Percentiles rank a stretch among this genome's conserved stretches.
These are phyloP conservation scores for Bothrops jararaca DNA, from an alignment of 2,113 vertebrate species.

Conservation along the genomic window DNA sequence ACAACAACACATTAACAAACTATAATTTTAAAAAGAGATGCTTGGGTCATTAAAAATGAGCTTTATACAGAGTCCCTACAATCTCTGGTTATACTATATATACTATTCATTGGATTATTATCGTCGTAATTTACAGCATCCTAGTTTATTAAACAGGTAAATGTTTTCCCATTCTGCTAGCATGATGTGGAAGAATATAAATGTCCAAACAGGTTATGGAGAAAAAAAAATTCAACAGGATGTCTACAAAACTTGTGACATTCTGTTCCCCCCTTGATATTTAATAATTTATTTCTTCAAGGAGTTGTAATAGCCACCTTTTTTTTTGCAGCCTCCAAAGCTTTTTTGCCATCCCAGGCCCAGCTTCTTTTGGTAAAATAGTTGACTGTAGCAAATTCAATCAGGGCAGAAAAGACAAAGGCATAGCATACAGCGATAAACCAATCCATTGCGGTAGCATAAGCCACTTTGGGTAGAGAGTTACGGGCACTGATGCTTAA, in stretches of 20 bases:
- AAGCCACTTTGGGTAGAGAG: conserved; percentile 96
- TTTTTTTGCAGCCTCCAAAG: conserved; percentile 89
- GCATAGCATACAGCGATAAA: conserved; percentile 98
- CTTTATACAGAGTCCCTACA: neutral
- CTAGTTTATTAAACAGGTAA: neutral
- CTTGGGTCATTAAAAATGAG: neutral
- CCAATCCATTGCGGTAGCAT: conserved; percentile 99
- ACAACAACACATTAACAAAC: conserved; percentile 15
- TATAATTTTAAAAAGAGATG: conserved; percentile 1
- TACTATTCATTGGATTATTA: neutral
- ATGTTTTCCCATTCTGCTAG: neutral
- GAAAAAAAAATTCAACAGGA: neutral
- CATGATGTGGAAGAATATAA: neutral
- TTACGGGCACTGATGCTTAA: conserved; percentile 96
- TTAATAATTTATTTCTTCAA: conserved; percentile 16
- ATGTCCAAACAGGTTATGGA: neutral
- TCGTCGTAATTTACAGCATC: neutral
- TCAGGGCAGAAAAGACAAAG: conserved; percentile 96
- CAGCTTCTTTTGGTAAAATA: conserved; percentile 98
- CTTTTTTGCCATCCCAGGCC: conserved; percentile 99
- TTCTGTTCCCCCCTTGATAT: neutral
- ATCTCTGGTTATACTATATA: neutral
- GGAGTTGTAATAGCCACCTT: conserved; percentile 73
- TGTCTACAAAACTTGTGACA: neutral
- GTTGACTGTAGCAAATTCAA: conserved; percentile 97